Percentiles rank a stretch among this genome's conserved stretches.
Evolutionary conservation across 2,113 vertebrate species (phyloP).

Genomic region (Neoarius graeffei): DNA sequence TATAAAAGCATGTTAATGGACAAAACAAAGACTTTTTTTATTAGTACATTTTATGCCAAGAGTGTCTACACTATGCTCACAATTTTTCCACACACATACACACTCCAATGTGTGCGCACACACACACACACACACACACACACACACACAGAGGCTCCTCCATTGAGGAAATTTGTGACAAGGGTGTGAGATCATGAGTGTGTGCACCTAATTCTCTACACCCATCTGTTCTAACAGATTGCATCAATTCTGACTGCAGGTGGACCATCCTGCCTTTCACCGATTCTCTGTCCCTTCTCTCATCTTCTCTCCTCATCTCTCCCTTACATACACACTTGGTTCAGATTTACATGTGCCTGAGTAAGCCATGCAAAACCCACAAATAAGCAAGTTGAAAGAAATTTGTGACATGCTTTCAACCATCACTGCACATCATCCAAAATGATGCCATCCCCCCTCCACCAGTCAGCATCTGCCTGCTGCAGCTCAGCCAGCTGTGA

Average conservation of each 20-base stretch:
- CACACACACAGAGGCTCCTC: background rate
- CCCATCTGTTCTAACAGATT: slow-evolving; percentile 44
- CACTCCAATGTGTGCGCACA: background rate
- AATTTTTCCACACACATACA: background rate
- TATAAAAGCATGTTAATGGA: background rate
- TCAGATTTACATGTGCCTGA: background rate
- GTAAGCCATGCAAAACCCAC: slow-evolving; percentile 4
- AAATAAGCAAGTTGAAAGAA: slow-evolving; percentile 28
- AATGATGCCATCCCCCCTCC: slow-evolving; percentile 26
- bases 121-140: background rate
- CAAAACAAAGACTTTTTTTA: background rate
- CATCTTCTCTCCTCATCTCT: background rate
- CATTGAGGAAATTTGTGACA: slow-evolving; percentile 5
- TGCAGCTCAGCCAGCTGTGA: slow-evolving; percentile 34
- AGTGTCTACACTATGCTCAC: background rate
- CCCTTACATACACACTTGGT: background rate
- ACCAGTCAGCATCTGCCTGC: slow-evolving; percentile 34
- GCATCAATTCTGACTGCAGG: slow-evolving; percentile 43
- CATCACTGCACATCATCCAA: slow-evolving; percentile 34
- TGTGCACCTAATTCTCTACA: slow-evolving; percentile 27
- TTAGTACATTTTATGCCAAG: background rate
- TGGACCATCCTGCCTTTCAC: slow-evolving; percentile 18
- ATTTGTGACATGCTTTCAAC: slow-evolving; percentile 21
- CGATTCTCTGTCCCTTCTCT: background rate
- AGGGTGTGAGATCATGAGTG: slow-evolving; percentile 16